phyloP scores from a whole-genome alignment of 2,113 vertebrate genomes.

The Gambusia affinis region DNA sequence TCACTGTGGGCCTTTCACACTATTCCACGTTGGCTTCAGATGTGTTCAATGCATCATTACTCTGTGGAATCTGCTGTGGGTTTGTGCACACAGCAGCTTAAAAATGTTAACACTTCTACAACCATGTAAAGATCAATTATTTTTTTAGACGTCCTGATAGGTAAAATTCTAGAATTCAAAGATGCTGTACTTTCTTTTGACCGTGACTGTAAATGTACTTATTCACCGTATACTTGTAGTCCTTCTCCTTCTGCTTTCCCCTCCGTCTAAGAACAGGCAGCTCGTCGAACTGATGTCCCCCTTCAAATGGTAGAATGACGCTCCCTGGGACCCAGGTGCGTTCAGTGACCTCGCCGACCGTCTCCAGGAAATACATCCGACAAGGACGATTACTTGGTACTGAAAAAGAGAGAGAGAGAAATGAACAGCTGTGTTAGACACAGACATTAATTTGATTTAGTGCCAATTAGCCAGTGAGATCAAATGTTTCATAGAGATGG shows the following conservation, averaged over 20 bases:
- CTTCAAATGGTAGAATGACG: slow-evolving; percentile 89
- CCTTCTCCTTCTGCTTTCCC: slow-evolving; percentile 93
- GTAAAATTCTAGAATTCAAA: background rate
- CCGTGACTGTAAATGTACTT: background rate
- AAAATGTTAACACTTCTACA: too few relatives aligned
- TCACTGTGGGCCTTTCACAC: too few relatives aligned
- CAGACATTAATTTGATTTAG: background rate
- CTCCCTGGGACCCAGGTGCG: slow-evolving; percentile 91
- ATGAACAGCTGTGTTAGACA: background rate
- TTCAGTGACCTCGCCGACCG: slow-evolving; percentile 90
- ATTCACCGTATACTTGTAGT: slow-evolving; percentile 90
- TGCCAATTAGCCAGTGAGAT: too few relatives aligned
- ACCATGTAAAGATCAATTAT: background rate
- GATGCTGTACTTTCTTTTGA: background rate
- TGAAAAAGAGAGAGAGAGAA: slow-evolving; percentile 11
- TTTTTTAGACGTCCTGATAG: background rate
- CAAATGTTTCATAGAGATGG: too few relatives aligned
- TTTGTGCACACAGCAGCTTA: background rate
- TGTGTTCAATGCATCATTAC: background rate
- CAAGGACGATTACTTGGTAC: slow-evolving; percentile 87
- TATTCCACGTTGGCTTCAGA: background rate
- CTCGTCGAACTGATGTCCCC: slow-evolving; percentile 91
- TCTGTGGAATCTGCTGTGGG: too few relatives aligned
- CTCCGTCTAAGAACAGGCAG: slow-evolving; percentile 88
- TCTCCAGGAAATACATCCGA: slow-evolving; percentile 91